Conservation (phyloP, 2,113 vertebrate genomes). For the Mus musculus region DNA sequence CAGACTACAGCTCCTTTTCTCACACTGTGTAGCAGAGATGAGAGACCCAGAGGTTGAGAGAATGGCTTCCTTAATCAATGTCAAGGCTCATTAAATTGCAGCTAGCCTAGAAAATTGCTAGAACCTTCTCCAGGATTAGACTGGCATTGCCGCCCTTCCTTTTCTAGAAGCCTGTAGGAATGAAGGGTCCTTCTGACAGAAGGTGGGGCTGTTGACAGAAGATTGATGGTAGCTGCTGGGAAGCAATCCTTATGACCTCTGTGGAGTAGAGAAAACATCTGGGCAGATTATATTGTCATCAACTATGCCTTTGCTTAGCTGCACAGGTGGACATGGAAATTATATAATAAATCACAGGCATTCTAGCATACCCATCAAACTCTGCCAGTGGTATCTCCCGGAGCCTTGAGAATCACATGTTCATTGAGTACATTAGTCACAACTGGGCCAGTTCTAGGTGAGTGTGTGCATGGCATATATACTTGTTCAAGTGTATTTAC, state of each 20-base stretch:
- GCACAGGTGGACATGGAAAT: slow-evolving; percentile 70
- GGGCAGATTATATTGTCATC: slow-evolving; percentile 74
- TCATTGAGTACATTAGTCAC: slow-evolving; percentile 26
- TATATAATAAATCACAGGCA: slow-evolving; percentile 76
- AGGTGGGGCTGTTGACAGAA: slow-evolving; percentile 11
- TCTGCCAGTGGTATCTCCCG: slow-evolving; percentile 39
- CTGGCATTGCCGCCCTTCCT: not conserved
- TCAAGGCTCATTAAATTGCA: slow-evolving; percentile 49
- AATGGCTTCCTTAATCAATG: slow-evolving; percentile 59
- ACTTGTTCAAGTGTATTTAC: not conserved
- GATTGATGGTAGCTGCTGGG: slow-evolving; percentile 14
- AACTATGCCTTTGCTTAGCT: slow-evolving; percentile 61
- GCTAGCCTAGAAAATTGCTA: slow-evolving; percentile 41
- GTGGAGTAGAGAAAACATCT: slow-evolving; percentile 67
- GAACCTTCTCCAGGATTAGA: slow-evolving; percentile 37
- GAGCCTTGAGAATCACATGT: slow-evolving; percentile 50
- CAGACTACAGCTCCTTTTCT: not conserved
- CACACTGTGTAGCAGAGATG: not conserved
- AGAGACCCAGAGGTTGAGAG: slow-evolving; percentile 16
- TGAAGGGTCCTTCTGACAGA: slow-evolving; percentile 55
- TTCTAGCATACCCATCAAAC: slow-evolving; percentile 61
- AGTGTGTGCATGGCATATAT: not conserved
- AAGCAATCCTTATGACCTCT: slow-evolving; percentile 62
- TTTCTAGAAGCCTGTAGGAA: slow-evolving; percentile 49
- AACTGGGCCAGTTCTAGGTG: not conserved